These are phyloP conservation scores for Onthophagus taurus DNA, from an alignment of 1,140 invertebrate genomes.

Conservation along the genomic window DNA sequence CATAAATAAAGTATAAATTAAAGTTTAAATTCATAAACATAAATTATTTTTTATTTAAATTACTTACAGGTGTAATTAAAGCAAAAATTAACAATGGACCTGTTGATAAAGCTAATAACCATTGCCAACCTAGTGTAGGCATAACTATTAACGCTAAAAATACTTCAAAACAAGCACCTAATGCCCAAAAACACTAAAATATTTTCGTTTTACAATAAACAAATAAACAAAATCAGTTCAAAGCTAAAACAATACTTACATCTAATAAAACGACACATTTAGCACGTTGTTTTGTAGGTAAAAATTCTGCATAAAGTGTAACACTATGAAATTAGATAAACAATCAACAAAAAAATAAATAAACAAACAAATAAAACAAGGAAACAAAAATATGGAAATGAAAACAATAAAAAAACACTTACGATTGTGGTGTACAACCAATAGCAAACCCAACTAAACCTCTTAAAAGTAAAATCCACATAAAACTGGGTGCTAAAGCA, in stretches of 20 bases:
- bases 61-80: conserved; percentile 62
- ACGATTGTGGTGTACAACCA: conserved; percentile 94
- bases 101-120: conserved; percentile 80
- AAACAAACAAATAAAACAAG: conserved; percentile 6
- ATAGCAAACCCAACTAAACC: conserved; percentile 93
- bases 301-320: conserved; percentile 82
- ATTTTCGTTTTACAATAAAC: background rate
- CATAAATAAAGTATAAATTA: background rate
- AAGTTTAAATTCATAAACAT: conserved; percentile 5
- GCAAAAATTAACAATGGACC: conserved; percentile 79
- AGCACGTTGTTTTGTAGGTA: conserved; percentile 84
- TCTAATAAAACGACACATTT: conserved; percentile 92
- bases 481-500: conserved; percentile 82
- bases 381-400: background rate
- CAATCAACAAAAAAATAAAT: conserved; percentile 13
- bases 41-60: conserved; percentile 9
- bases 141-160: conserved; percentile 83
- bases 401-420: conserved; percentile 42
- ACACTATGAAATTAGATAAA: conserved; percentile 54
- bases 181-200: conserved; percentile 87
- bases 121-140: conserved; percentile 85
- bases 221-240: background rate
- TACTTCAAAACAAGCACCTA: conserved; percentile 89
- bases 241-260: conserved; percentile 49
- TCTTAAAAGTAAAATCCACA: conserved; percentile 82